Base-by-base conservation (phyloP, 2,797 vertebrate genomes). In the Gymnothorax javanicus region DNA sequence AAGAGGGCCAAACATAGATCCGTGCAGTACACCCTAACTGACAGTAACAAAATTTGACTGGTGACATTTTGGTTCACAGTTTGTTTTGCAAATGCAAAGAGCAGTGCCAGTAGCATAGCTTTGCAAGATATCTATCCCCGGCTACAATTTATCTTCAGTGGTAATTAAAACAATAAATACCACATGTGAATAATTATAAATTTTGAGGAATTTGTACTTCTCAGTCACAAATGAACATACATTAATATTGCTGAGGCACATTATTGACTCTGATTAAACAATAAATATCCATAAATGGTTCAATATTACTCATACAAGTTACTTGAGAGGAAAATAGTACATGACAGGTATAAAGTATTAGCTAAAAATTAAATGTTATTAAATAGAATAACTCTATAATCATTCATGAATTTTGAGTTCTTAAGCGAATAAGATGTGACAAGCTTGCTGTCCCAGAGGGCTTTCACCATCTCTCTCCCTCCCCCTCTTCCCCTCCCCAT, bases 311-410 rank as follows among this genome's bases (percentile, higher is more conserved):
- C 4, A 25, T 43, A 20, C 7, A 15, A 75, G 12, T 50, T 27
- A 71, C 25, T 27, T n/a, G 50, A 75, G 62, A 27, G 50, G n/a
- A 43, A 43, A 64, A 43, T 43, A 75, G 50, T 75, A 33, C 33
- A 12, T 6, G 33, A 50, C 27, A 75, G 27, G 50, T 43, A 43
- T 43, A 43, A 43, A 43, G 27, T 12, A 71, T 9, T 27, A 11
- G n/a, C 25, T 27, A 71, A 71, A 71, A 71, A 71, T 71, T 15
- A 5, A 43, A 50, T 43, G 12, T 52, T 79, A 20, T 79, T 33
- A 79, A 79, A 79, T 79, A 50, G 50, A 54, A 79, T 52, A 75
- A 75, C 50, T 75, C 33, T 33, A 75, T 75, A 15, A 15, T 75
- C 71, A 43, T 75, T 75, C 25, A 13, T 75, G 17, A 6, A 15